These are phyloP conservation scores for Sphenodon punctatus DNA, from an alignment of 2,797 vertebrate genomes.

Conservation along the genomic window DNA sequence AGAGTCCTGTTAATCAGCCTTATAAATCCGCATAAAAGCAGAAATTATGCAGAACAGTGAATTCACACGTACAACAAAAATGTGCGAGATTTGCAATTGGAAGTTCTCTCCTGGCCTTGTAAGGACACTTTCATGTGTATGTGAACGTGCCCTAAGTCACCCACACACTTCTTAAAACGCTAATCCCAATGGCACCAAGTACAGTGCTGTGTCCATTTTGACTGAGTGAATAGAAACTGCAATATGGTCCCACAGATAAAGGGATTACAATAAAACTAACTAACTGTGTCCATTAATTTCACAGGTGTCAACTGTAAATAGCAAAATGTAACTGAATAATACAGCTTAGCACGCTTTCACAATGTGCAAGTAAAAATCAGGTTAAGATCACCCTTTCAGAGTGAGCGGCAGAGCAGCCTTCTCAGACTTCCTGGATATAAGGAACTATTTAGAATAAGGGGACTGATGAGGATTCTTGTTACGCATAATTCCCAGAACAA, in stretches of 20 bases:
- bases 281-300: constrained; percentile 23
- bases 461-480: accelerated
- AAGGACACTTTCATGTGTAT: accelerated
- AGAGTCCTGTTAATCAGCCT: no score
- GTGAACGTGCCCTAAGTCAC: accelerated
- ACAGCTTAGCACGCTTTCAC: constrained; percentile 18
- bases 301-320: background rate
- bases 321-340: background rate
- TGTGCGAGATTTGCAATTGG: no score
- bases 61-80: no score
- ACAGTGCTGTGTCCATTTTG: constrained; percentile 54
- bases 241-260: background rate
- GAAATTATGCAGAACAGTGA: no score
- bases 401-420: background rate
- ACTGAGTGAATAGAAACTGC: background rate
- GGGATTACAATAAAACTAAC: background rate
- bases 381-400: constrained; percentile 3
- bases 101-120: no score
- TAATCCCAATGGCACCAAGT: no score
- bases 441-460: accelerated
- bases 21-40: no score
- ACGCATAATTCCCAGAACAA: no score
- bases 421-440: no score
- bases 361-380: constrained; percentile 13
- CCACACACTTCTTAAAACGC: no score